phyloP scores from a whole-genome alignment of 2,797 vertebrate genomes.

The Lemur catta region DNA sequence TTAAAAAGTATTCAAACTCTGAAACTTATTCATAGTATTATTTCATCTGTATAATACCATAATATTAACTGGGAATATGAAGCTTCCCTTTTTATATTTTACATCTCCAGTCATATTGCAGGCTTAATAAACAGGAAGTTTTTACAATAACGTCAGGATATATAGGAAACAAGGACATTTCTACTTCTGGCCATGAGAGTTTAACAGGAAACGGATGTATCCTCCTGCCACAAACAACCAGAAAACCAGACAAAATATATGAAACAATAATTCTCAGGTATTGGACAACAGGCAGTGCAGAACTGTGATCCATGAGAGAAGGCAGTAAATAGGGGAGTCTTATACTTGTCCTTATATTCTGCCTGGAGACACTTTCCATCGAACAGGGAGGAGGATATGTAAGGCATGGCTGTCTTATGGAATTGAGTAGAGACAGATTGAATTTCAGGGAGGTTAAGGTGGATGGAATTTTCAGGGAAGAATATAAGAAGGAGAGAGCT shows the following conservation, averaged over 20 bases:
- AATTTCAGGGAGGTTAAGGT: too few relatives aligned
- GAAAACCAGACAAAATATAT: neutral
- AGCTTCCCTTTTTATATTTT: neutral
- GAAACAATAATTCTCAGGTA: neutral
- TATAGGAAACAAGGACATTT: neutral
- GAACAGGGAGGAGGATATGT: too few relatives aligned
- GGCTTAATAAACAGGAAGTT: neutral
- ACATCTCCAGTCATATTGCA: neutral
- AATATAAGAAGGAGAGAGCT: too few relatives aligned
- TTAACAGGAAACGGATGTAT: neutral
- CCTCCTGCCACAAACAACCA: neutral
- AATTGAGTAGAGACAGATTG: too few relatives aligned
- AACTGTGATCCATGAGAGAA: neutral
- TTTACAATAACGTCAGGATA: neutral
- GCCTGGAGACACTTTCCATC: neutral
- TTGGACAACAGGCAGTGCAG: neutral
- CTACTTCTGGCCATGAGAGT: neutral
- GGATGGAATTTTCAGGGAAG: too few relatives aligned
- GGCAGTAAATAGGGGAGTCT: neutral
- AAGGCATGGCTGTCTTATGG: too few relatives aligned
- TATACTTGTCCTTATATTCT: neutral
- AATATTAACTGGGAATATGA: neutral
- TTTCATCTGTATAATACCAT: neutral
- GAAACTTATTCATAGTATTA: neutral
- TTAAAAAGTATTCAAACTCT: neutral